Base-by-base conservation (phyloP, 92 coral and sea anemone genomes). In the Palythoa grandis region DNA sequence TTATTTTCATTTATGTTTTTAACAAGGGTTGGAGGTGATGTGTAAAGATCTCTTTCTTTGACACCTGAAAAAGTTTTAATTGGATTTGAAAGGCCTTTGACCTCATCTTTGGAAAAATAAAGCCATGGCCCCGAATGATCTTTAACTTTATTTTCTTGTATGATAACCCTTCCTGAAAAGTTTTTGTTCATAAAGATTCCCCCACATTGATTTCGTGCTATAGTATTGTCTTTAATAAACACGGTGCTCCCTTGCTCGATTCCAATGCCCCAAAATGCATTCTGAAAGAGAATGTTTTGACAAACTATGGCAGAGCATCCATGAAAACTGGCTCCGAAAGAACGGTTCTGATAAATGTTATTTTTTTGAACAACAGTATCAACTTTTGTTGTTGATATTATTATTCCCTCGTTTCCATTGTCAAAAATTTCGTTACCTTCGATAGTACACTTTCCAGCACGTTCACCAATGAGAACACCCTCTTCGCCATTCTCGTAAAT, bases 41-140 rank as follows among this genome's bases (percentile, higher is more conserved):
- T 25, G 43, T 88, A 82, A 15, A 75, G 0, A 43, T 14, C 58
- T 16, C 58, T 23, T 52, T 17, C 78, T 43, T 86, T 29, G 35
- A 16, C 74, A 37, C 25, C 70, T 9, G n/a, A 2, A n/a, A 25
- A 74, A 5, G 83, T 65, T 48, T 1, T 13, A 16, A 43, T 11
- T 4, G 67, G 61, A 43, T 43, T 7, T 40, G 47, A 7, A 17
- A 15, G 3, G 4, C 14, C 53, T 17, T 37, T 50, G 23, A 2
- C 19, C 11, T 57, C 24, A 7, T 12, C 2, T 22, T 63, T 35
- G 48, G 22, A 73, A 14, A n/a, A 52, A n/a, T 82, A 79, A 6
- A 93, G 38, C 89, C 94, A 87, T 11, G 94, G 91, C 20, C 96
- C 94, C 19, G 74, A 67, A 86, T 93, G 88, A n/a, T 87, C 89